Evolutionary conservation across 1,140 invertebrate species (phyloP), one percentile per base, ranked within the genome.

Genomic region (Drosophila malerkotliana): DNA sequence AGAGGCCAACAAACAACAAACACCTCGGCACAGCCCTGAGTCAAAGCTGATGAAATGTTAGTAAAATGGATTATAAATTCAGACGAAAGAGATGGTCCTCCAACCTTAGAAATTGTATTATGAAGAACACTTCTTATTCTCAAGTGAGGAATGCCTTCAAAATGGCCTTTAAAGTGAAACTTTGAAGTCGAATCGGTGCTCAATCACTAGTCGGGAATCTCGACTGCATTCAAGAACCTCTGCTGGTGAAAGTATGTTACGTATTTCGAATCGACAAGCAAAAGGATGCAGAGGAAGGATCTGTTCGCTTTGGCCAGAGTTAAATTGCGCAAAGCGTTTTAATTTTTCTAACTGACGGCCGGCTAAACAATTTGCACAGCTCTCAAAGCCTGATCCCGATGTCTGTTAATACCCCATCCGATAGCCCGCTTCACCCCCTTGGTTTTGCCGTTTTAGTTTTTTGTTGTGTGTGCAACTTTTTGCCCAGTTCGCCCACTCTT

Each of bases 11-110:
- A 63, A 24, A 45, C 10, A 28, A 28, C 37, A 52, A 49, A 26
- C 12, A 59, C 32, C 14, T 32, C 32, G 24, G 39, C 39, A 37
- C 30, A 51, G 45, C 67, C 28, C 26, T 6, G 26, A 32, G 32
- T 32, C 44, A 64, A 39, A 69, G 52, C 67, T 49, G 41, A 71
- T 69, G 52, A 71, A 69, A 71, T 69, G 67, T 71, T 71, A 28
- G 51, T 9, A 34, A 69, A 71, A 71, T 71, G 67, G 67, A 69
- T 69, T 71, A 71, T 71, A 69, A 67, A 71, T 71, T 71, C 67
- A 57, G 44, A 10, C 41, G 18, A 69, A 67, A 71, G 66, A 71
- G 52, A 71, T 69, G 64, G 63, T 53, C 32, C 9, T 34, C 32
- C 10, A 34, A 5, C 26, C 6, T 28, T 28, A 28, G 26, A 28